Conservation (phyloP, 2,888 invertebrate genomes). For the Scrobipalpa costella region DNA sequence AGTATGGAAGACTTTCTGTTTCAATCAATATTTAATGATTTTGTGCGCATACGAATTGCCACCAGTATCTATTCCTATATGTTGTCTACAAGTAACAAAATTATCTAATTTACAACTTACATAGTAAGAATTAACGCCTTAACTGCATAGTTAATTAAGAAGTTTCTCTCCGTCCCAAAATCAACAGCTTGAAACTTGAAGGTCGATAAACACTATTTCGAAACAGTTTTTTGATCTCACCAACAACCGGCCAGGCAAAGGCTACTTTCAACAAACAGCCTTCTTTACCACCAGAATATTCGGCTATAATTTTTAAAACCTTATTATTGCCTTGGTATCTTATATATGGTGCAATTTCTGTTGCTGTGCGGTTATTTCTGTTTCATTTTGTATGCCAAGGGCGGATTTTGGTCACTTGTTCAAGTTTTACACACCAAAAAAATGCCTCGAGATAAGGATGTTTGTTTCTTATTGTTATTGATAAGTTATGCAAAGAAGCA, state of each 20-base stretch:
- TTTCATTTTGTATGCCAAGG: neutral
- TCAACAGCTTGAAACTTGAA: neutral
- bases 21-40: too few species aligned
- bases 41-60: too few species aligned
- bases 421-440: constrained; percentile 4
- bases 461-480: neutral
- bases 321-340: constrained; percentile 3
- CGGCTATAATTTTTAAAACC: neutral
- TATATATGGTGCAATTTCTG: constrained; percentile 15
- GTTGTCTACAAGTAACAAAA: neutral
- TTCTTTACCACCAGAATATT: constrained; percentile 2
- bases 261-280: constrained; percentile 5
- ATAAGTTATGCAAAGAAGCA: neutral
- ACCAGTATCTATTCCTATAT: too few species aligned
- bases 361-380: neutral
- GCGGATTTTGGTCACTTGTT: neutral
- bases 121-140: neutral
- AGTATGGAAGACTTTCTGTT: too few species aligned
- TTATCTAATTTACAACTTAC: neutral
- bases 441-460: constrained; percentile 2
- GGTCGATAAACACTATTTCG: constrained; percentile 9
- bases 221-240: constrained; percentile 14
- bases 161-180: constrained; percentile 10
- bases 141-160: constrained; percentile 13
- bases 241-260: neutral